Percentiles rank a stretch among this genome's conserved stretches.
Conservation (phyloP, 2,113 vertebrate species). For the Quiscalus mexicanus region DNA sequence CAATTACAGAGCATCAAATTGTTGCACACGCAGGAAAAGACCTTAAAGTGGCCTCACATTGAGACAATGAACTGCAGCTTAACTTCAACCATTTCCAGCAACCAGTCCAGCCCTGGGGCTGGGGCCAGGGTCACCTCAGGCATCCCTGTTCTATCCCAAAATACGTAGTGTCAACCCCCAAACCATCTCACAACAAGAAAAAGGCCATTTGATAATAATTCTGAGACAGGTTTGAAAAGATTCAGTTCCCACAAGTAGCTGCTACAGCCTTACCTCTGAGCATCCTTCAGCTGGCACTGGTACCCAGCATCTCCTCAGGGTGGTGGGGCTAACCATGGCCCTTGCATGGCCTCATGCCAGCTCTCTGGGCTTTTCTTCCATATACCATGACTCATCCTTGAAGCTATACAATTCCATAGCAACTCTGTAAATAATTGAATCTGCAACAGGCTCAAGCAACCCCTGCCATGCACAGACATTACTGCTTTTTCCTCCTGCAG, state of each 20-base stretch:
- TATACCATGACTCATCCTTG: neutral
- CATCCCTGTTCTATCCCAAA: neutral
- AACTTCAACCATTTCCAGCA: neutral
- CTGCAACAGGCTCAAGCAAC: neutral
- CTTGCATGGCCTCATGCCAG: neutral
- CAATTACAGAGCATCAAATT: accelerated
- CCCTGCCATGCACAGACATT: neutral
- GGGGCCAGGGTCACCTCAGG: neutral
- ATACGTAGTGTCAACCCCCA: accelerated
- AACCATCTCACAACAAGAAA: neutral
- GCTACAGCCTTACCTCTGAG: neutral
- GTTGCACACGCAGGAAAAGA: accelerated
- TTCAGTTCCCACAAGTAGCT: accelerated
- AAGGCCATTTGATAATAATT: neutral
- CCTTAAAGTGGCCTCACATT: accelerated
- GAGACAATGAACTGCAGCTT: neutral
- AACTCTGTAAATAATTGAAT: neutral
- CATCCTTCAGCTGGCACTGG: neutral
- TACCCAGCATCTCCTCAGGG: neutral
- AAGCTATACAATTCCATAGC: neutral
- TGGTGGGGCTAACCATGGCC: neutral
- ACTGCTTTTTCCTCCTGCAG: neutral
- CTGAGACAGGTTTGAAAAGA: neutral
- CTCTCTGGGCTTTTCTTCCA: neutral
- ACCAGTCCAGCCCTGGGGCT: neutral